A percentile compares a stretch with the other conserved stretches of the same genome.
Conservation (phyloP, 1,140 invertebrate species). For the Ctenoplectra terminalis region DNA sequence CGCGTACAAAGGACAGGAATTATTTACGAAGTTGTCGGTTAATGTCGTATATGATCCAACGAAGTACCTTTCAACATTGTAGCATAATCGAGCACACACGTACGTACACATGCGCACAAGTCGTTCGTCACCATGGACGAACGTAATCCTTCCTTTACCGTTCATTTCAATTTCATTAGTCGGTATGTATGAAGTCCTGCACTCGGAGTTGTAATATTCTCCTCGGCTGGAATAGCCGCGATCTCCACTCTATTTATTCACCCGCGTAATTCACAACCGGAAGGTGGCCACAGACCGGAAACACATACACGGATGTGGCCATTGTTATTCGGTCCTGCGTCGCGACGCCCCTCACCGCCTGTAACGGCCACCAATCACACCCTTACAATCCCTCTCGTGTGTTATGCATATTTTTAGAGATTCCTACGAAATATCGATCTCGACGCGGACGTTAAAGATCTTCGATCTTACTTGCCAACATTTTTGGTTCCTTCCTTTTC, state of each 20-base stretch:
- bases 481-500: too few species aligned
- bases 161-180: conserved; percentile 82
- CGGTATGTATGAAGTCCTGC: conserved; percentile 68
- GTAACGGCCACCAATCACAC: conserved; percentile 64
- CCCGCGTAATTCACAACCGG: conserved; percentile 81
- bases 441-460: background rate
- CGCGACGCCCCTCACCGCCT: conserved; percentile 41
- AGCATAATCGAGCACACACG: background rate
- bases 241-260: conserved; percentile 80
- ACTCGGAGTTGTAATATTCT: conserved; percentile 67
- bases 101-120: conserved; percentile 1
- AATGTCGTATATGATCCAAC: background rate
- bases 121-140: conserved; percentile 44
- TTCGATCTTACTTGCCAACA: too few species aligned
- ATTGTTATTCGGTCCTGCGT: conserved; percentile 70
- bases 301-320: conserved; percentile 75
- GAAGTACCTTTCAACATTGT: background rate
- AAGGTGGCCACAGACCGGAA: conserved; percentile 81
- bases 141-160: conserved; percentile 77
- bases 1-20: conserved; percentile 8
- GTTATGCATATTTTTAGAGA: conserved; percentile 59
- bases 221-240: conserved; percentile 57
- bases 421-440: conserved; percentile 35
- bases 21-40: conserved; percentile 10
- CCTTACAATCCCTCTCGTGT: conserved; percentile 37